Evolutionary conservation across 2,888 invertebrate species (phyloP), one percentile per base, ranked within the genome.

Genomic region (Clanis bilineata): DNA sequence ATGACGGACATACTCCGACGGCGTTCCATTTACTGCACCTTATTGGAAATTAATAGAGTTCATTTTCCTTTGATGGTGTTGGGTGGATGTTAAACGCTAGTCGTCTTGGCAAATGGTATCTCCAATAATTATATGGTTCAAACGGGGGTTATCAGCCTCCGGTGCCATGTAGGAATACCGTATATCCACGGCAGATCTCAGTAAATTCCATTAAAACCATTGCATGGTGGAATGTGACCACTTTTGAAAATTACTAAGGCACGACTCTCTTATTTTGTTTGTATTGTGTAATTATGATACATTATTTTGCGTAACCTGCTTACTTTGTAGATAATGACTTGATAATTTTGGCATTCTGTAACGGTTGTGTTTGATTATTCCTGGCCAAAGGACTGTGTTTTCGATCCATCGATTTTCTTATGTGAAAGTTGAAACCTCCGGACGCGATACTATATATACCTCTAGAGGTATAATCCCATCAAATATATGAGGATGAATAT

Each of bases 91-190:
- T 75, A 72, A 76, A 73, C 70, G 77, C 81, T 76, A 78, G 79
- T 78, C 73, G 82, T 80, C 85, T 83, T 79, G 77, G 85, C 83
- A 83, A 89, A 85, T 86, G 86, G 85, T 86, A 86, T 85, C 83
- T 86, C 80, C 83, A 83, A 89, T 90, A 90, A 91, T 90, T 88
- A 90, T 86, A 88, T 79, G 84, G 85, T 86, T 83, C 82, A 83
- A 82, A 83, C 79, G 80, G 85, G 87, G 90, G 89, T 90, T 89
- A 90, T 90, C 88, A 88, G 86, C 88, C 89, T 85, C 78, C 85
- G 83, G 85, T 86, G 88, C 76, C 79, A 51, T 58, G 51, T 51
- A 57, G 45, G 57, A 23, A 51, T 58, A 58, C 47, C 39, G 47
- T 58, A 32, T 58, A 58, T 58, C 58, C 23, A 18, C 62, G 67